phyloP scores from a whole-genome alignment of 2,113 vertebrate species.

The Terrapene triunguis region DNA sequence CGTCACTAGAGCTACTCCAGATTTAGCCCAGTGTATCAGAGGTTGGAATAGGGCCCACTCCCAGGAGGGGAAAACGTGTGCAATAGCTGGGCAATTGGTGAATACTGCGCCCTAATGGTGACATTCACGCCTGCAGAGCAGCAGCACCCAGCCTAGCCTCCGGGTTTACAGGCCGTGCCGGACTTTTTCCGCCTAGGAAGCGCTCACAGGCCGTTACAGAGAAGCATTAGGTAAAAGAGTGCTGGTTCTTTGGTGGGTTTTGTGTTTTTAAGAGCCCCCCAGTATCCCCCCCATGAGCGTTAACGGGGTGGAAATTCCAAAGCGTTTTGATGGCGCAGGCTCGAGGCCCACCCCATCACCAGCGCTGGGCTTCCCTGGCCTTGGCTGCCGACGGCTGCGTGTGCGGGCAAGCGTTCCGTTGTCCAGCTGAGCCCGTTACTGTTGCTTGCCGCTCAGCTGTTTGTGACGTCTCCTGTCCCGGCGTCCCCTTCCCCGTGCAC shows the following conservation, averaged over 20 bases:
- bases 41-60: fast-evolving
- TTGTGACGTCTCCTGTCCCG: neutral
- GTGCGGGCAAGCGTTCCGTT: neutral
- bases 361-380: neutral
- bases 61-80: fast-evolving
- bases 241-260: neutral
- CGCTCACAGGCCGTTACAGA: fast-evolving
- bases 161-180: neutral
- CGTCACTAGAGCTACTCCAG: neutral
- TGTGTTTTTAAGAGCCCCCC: neutral
- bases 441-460: neutral
- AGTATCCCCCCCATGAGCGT: too few species aligned
- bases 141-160: neutral
- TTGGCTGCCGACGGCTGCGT: fast-evolving
- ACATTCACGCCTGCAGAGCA: neutral
- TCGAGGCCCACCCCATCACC: neutral
- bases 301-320: neutral
- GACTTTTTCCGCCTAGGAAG: fast-evolving
- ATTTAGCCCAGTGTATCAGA: fast-evolving
- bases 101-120: fast-evolving
- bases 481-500: neutral
- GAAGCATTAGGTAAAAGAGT: neutral
- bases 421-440: neutral
- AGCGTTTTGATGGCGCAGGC: neutral
- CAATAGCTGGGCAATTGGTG: fast-evolving